Evolutionary conservation across 2,888 invertebrate genomes (phyloP).

Genomic region (Amitus sp.): DNA sequence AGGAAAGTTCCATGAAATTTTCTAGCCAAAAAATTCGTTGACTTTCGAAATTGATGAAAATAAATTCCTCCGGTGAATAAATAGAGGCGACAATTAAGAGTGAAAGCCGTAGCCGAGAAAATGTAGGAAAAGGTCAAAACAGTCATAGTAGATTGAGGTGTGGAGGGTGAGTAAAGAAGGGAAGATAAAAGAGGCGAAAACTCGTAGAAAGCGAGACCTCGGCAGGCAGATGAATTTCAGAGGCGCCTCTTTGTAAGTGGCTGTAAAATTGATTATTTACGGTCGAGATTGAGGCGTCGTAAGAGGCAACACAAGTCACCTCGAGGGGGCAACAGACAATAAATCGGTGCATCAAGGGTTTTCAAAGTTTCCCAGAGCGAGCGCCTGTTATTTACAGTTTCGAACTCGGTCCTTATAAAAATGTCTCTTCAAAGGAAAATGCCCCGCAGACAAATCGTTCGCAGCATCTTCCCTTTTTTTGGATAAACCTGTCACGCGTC

Average conservation of each 20-base stretch:
- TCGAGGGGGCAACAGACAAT: constrained; percentile 46
- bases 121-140: too few species aligned
- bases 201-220: not conserved
- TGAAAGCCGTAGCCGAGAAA: too few species aligned
- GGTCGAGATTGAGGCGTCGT: constrained; percentile 46
- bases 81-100: too few species aligned
- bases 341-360: constrained; percentile 49
- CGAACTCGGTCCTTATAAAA: not conserved
- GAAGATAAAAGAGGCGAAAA: not conserved
- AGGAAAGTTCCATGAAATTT: too few species aligned
- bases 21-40: too few species aligned
- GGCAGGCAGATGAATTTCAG: constrained; percentile 9
- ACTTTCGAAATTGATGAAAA: too few species aligned
- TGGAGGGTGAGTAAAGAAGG: not conserved
- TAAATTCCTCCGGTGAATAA: too few species aligned
- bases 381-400: not conserved
- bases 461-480: too few species aligned
- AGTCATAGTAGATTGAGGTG: not conserved
- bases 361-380: not conserved
- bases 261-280: constrained; percentile 38
- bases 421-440: not conserved
- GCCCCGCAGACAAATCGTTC: too few species aligned
- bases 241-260: constrained; percentile 16
- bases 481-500: too few species aligned
- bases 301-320: constrained; percentile 39